Evolutionary conservation across 1,140 invertebrate genomes (phyloP).

Genomic region (Littorina saxatilis): DNA sequence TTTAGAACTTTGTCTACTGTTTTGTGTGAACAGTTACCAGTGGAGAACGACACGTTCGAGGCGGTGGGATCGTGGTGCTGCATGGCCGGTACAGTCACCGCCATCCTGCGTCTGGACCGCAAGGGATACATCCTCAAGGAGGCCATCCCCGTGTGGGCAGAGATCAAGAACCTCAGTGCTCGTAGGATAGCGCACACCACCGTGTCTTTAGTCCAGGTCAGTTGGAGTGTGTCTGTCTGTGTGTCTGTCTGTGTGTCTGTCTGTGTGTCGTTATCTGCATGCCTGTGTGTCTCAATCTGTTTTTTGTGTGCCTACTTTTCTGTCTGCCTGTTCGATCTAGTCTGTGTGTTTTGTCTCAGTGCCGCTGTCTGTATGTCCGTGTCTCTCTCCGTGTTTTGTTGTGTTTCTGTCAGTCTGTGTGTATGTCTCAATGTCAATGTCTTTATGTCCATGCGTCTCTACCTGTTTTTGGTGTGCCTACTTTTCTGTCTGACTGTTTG

Average conservation of each 20-base stretch:
- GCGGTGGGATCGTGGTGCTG: conserved; percentile 70
- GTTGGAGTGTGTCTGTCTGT: conserved; percentile 5
- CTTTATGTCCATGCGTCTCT: too few relatives aligned
- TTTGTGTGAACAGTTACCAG: conserved; percentile 59
- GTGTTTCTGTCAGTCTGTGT: too few relatives aligned
- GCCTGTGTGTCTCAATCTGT: neutral
- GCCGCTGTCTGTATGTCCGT: too few relatives aligned
- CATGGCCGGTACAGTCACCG: conserved; percentile 69
- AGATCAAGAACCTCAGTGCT: conserved; percentile 70
- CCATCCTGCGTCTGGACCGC: conserved; percentile 62
- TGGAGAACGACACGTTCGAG: conserved; percentile 72
- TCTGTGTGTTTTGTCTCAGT: neutral
- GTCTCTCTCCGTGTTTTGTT: too few relatives aligned
- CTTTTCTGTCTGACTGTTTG: too few relatives aligned
- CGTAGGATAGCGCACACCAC: conserved; percentile 64
- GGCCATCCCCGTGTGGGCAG: conserved; percentile 69
- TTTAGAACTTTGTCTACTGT: conserved; percentile 4
- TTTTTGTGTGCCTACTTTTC: neutral
- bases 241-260: conserved; percentile 24
- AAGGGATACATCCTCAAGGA: conserved; percentile 69
- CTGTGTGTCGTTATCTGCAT: conserved; percentile 7
- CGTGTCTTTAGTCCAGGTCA: conserved; percentile 71
- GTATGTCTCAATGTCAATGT: too few relatives aligned
- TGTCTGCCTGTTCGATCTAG: neutral
- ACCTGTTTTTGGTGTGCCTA: too few relatives aligned